These are phyloP conservation scores for Dissostichus mawsoni DNA, from an alignment of 2,113 vertebrate genomes.

Conservation along the genomic window DNA sequence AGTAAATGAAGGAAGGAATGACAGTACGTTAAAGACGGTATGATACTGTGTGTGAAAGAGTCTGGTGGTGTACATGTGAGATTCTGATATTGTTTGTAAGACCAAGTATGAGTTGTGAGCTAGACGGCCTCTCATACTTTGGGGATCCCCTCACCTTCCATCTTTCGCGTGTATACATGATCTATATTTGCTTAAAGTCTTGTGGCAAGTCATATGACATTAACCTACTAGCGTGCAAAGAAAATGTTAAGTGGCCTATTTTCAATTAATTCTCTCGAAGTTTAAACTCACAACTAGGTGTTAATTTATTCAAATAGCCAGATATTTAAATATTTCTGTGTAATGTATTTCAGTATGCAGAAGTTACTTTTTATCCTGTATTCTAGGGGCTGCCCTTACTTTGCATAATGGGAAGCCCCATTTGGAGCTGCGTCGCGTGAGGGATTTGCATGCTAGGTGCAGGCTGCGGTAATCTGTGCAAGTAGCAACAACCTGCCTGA, in stretches of 20 bases:
- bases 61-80: too few relatives aligned
- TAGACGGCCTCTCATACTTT: too few relatives aligned
- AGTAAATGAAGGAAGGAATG: too few relatives aligned
- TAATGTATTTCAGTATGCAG: slow-evolving; percentile 5
- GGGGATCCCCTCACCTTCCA: too few relatives aligned
- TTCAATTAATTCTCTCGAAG: neutral
- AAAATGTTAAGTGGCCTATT: neutral
- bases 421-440: slow-evolving; percentile 21
- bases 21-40: too few relatives aligned
- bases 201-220: slow-evolving; percentile 32
- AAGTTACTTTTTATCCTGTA: slow-evolving; percentile 17
- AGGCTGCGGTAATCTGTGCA: slow-evolving; percentile 4
- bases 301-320: neutral
- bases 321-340: slow-evolving; percentile 16
- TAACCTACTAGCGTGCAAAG: slow-evolving; percentile 1
- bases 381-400: slow-evolving; percentile 58
- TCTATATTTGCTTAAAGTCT: slow-evolving; percentile 7
- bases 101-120: too few relatives aligned
- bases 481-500: slow-evolving; percentile 12
- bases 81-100: too few relatives aligned
- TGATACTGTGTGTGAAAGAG: too few relatives aligned
- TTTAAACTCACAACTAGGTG: neutral
- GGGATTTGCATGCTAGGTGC: slow-evolving; percentile 57
- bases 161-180: neutral
- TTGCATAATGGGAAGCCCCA: slow-evolving; percentile 70